Percentiles rank a stretch among this genome's conserved stretches.
Conservation (phyloP, 2,113 vertebrate species). For the Tonatia bakeri region DNA sequence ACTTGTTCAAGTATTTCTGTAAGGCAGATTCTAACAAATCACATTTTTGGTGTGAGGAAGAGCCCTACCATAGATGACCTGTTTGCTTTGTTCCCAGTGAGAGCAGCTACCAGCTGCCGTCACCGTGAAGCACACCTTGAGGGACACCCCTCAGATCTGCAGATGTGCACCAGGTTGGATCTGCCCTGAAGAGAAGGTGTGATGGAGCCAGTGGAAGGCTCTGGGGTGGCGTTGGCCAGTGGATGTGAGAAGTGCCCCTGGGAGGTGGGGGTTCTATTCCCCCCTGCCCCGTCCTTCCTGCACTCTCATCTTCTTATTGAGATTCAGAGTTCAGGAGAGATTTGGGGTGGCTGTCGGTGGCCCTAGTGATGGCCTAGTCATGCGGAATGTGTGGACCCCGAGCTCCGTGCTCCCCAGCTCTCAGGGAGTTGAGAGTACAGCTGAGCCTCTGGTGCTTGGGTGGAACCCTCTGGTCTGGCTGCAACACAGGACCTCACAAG, state of each 20-base stretch:
- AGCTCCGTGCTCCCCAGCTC: fast-evolving
- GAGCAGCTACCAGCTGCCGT: background rate
- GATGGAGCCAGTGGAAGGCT: background rate
- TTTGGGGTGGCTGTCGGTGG: background rate
- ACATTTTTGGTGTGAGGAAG: background rate
- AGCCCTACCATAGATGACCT: background rate
- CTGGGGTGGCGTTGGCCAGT: background rate
- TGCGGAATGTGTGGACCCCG: background rate
- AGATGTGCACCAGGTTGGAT: background rate
- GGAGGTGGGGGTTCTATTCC: background rate
- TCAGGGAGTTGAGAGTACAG: background rate
- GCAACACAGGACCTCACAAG: background rate
- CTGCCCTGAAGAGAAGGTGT: background rate
- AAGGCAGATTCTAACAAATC: background rate
- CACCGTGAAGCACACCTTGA: background rate
- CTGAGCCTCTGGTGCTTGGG: background rate
- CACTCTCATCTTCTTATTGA: background rate
- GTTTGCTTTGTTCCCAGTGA: background rate
- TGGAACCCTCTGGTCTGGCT: background rate
- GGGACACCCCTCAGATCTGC: background rate
- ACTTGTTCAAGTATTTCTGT: background rate
- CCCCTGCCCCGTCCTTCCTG: background rate
- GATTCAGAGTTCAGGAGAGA: background rate
- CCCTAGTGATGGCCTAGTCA: background rate
- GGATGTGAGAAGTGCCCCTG: background rate